Evolutionary conservation across 1,140 invertebrate species (phyloP).

Genomic region (Hylyphantes graminicola): DNA sequence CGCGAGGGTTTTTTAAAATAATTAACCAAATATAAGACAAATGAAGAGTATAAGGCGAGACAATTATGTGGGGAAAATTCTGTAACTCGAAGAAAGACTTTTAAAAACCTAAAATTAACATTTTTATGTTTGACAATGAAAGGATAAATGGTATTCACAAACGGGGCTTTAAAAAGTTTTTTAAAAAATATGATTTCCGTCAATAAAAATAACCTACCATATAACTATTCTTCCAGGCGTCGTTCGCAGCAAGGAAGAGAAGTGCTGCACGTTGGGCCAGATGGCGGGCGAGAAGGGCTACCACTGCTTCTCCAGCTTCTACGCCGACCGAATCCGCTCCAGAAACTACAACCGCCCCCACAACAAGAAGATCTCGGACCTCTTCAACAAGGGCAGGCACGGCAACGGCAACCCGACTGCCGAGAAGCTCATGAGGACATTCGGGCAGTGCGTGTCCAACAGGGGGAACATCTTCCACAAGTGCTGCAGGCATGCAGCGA

Average conservation of each 20-base stretch:
- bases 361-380: slow-evolving; percentile 62
- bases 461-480: slow-evolving; percentile 63
- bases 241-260: slow-evolving; percentile 47
- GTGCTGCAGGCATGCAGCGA: slow-evolving; percentile 64
- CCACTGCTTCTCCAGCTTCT: slow-evolving; percentile 64
- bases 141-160: too few relatives aligned
- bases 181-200: too few relatives aligned
- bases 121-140: too few relatives aligned
- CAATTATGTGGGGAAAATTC: too few relatives aligned
- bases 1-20: too few relatives aligned
- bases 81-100: too few relatives aligned
- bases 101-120: too few relatives aligned
- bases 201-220: too few relatives aligned
- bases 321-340: slow-evolving; percentile 58
- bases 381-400: slow-evolving; percentile 34
- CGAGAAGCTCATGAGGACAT: slow-evolving; percentile 63
- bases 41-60: too few relatives aligned
- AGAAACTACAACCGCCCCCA: slow-evolving; percentile 65
- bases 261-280: slow-evolving; percentile 65
- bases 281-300: slow-evolving; percentile 66
- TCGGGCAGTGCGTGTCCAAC: slow-evolving; percentile 63
- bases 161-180: too few relatives aligned
- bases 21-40: too few relatives aligned
- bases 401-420: slow-evolving; percentile 40
- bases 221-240: background rate